A percentile compares a stretch with the other conserved stretches of the same genome.
Evolutionary conservation across 2,888 invertebrate genomes (phyloP).

Genomic region (Drosophila vallismaia): DNA sequence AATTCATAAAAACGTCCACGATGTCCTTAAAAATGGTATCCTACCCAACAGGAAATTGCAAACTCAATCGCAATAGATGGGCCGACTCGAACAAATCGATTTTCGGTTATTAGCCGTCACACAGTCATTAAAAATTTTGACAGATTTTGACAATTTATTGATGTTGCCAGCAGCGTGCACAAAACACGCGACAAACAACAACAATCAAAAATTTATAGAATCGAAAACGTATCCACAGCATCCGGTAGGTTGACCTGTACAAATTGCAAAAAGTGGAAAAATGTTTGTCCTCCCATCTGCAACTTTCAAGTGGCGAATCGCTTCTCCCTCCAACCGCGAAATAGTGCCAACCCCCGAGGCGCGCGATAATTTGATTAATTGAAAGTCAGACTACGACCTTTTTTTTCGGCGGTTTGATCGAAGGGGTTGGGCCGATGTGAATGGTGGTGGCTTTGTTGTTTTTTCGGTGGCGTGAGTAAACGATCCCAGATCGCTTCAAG

Average conservation of each 20-base stretch:
- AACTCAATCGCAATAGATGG: constrained; percentile 45
- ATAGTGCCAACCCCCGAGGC: constrained; percentile 32
- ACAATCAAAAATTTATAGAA: constrained; percentile 49
- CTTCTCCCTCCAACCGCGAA: constrained; percentile 22
- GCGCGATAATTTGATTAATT: constrained; percentile 77
- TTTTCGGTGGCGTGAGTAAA: constrained; percentile 58
- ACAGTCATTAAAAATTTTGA: constrained; percentile 79
- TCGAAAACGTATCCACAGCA: constrained; percentile 7
- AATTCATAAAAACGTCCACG: constrained; percentile 72
- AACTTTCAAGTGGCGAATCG: constrained; percentile 43
- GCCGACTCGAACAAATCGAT: constrained; percentile 65
- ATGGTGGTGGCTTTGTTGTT: constrained; percentile 41
- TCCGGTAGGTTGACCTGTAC: constrained; percentile 65
- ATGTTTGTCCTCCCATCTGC: constrained; percentile 63
- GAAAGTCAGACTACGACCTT: constrained; percentile 69
- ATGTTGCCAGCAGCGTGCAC: constrained; percentile 46
- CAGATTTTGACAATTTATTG: constrained; percentile 77
- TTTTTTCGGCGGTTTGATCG: constrained; percentile 38
- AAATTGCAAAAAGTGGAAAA: constrained; percentile 77
- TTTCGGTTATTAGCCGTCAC: constrained; percentile 73
- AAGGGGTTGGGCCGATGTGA: constrained; percentile 32
- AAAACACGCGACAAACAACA: constrained; percentile 68
- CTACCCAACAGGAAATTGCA: constrained; percentile 8
- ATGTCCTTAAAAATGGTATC: constrained; percentile 39
- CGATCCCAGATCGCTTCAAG: constrained; percentile 53